Evolutionary conservation across 2,888 invertebrate genomes (phyloP).

Genomic region (Digitonthophagus gazella): DNA sequence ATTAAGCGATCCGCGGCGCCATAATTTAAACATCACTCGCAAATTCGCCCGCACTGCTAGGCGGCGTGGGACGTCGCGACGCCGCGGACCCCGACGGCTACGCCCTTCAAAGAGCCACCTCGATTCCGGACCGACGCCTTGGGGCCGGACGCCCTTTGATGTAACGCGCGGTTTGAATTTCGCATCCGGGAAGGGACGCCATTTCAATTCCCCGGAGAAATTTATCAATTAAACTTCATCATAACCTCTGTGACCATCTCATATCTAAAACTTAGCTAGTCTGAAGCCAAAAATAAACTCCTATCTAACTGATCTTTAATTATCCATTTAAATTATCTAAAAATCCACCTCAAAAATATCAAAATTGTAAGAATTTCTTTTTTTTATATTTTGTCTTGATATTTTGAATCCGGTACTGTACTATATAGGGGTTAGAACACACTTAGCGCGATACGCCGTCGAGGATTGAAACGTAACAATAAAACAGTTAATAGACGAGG

Average conservation of each 20-base stretch:
- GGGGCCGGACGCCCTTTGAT: background rate
- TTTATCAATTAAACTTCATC: background rate
- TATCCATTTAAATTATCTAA: no score
- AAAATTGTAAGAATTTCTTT: no score
- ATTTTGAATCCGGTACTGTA: background rate
- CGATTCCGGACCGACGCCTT: background rate
- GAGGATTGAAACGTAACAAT: conserved; percentile 52
- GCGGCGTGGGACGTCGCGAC: background rate
- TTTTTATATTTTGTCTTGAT: background rate
- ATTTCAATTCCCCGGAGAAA: background rate
- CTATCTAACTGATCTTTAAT: no score
- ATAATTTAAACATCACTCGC: background rate
- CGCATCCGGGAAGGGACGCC: background rate
- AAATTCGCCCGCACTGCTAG: background rate
- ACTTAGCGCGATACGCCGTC: conserved; percentile 28
- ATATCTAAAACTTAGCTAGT: background rate
- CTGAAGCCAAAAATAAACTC: no score
- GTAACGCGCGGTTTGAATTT: background rate
- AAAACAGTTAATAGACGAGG: conserved; percentile 54
- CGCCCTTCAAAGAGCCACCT: conserved; percentile 2
- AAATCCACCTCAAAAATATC: no score
- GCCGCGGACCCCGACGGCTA: conserved; percentile 1
- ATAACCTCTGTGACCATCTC: background rate
- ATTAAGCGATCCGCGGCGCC: background rate
- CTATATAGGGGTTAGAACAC: background rate